Evolutionary conservation across 1,140 invertebrate genomes (phyloP).

Genomic region (Bombus pascuorum): DNA sequence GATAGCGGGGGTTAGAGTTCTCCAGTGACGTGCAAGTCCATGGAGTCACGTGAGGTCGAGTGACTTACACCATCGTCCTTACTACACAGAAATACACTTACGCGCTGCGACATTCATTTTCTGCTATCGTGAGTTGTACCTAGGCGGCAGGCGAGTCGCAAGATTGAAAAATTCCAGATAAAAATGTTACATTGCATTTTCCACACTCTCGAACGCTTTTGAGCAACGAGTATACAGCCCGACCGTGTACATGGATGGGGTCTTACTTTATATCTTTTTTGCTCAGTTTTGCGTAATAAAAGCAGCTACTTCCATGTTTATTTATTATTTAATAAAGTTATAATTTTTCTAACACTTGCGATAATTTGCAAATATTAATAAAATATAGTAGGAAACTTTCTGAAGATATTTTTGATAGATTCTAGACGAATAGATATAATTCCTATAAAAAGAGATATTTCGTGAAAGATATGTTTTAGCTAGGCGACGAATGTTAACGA

Average conservation of each 20-base stretch:
- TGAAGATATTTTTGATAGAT: background rate
- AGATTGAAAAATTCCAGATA: conserved; percentile 78
- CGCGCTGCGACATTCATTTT: conserved; percentile 77
- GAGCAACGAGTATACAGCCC: conserved; percentile 4
- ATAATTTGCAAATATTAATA: background rate
- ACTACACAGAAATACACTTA: conserved; percentile 78
- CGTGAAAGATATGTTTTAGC: background rate
- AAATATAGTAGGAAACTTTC: background rate
- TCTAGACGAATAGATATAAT: background rate
- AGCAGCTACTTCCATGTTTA: background rate
- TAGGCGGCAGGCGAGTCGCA: conserved; percentile 58
- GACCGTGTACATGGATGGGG: background rate
- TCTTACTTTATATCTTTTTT: background rate
- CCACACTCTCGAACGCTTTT: conserved; percentile 5
- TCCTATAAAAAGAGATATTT: background rate
- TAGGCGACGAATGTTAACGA: background rate
- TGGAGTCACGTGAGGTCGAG: conserved; percentile 76
- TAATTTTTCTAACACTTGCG: background rate
- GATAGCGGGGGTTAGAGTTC: conserved; percentile 65
- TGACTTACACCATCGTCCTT: conserved; percentile 72
- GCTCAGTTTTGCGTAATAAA: background rate
- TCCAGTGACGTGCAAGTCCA: conserved; percentile 53
- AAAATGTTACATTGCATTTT: conserved; percentile 67
- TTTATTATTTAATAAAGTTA: no score
- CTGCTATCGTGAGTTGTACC: conserved; percentile 72